Percentiles rank a stretch among this genome's conserved stretches.
These are phyloP conservation scores for Phenacoccus solenopsis DNA, from an alignment of 1,140 invertebrate species.

Conservation along the genomic window DNA sequence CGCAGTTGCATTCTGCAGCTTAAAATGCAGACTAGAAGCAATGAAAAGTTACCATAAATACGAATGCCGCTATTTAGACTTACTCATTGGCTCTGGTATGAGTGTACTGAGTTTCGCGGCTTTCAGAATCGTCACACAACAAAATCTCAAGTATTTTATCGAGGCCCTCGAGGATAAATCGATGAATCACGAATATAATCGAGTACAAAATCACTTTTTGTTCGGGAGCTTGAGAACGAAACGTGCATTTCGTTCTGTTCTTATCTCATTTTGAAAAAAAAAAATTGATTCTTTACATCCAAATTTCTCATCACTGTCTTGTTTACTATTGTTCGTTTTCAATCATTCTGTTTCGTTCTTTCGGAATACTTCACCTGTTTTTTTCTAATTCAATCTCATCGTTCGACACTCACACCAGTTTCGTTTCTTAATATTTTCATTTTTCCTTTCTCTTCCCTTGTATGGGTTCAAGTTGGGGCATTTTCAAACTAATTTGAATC, in stretches of 20 bases:
- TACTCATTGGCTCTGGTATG: conserved; percentile 67
- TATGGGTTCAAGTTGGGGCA: too few relatives aligned
- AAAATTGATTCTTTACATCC: not conserved
- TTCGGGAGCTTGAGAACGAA: too few relatives aligned
- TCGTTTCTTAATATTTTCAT: too few relatives aligned
- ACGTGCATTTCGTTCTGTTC: not conserved
- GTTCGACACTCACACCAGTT: too few relatives aligned
- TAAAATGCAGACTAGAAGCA: conserved; percentile 51
- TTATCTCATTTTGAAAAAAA: too few relatives aligned
- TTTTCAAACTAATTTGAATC: too few relatives aligned
- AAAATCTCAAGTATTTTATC: conserved; percentile 33
- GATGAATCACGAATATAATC: not conserved
- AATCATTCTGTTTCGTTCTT: too few relatives aligned
- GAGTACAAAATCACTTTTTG: not conserved
- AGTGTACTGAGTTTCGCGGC: conserved; percentile 62
- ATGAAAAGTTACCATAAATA: conserved; percentile 57
- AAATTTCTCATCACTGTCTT: too few relatives aligned
- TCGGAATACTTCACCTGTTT: too few relatives aligned
- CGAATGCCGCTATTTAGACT: conserved; percentile 64
- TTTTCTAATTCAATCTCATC: too few relatives aligned
- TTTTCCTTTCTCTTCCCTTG: too few relatives aligned
- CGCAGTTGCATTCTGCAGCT: conserved; percentile 59
- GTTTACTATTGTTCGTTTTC: too few relatives aligned
- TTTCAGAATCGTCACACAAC: conserved; percentile 57
- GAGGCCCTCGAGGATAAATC: not conserved